These are phyloP conservation scores for Dipus sagitta DNA, from an alignment of 2,797 vertebrate genomes.

Conservation along the genomic window DNA sequence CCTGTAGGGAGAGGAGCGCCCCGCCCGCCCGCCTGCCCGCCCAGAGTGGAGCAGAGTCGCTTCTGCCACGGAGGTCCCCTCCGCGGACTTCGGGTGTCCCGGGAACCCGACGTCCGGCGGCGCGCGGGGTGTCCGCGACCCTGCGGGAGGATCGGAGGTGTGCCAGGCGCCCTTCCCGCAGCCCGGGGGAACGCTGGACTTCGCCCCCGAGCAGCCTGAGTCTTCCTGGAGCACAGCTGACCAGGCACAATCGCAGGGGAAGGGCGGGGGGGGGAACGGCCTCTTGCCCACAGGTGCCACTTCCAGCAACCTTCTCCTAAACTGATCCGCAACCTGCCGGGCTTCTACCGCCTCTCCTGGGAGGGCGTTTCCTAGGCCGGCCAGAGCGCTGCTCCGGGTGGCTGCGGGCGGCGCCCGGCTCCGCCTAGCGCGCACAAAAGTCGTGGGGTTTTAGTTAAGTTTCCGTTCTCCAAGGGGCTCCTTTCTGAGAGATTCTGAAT, in stretches of 20 bases:
- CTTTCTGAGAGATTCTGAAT: background rate
- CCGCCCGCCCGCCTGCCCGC: constrained; percentile 79
- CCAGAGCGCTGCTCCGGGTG: background rate
- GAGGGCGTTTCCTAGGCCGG: background rate
- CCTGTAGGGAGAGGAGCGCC: constrained; percentile 80
- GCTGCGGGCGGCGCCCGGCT: background rate
- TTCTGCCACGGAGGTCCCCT: constrained; percentile 26
- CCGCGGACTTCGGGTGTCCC: background rate
- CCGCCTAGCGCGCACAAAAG: background rate
- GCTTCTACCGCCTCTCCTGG: background rate
- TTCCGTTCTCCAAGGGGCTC: constrained; percentile 27
- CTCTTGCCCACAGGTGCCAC: too few species aligned
- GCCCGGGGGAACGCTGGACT: background rate
- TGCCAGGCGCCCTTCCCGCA: background rate
- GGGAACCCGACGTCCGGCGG: background rate
- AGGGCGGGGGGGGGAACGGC: too few species aligned
- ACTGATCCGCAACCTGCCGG: background rate
- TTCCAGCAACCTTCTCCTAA: background rate
- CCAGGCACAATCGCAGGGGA: too few species aligned
- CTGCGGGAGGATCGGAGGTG: background rate
- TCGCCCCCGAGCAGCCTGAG: background rate
- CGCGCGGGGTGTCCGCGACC: background rate
- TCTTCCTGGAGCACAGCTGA: background rate
- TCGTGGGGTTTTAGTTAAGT: background rate
- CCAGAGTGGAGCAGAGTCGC: constrained; percentile 10